phyloP scores from a whole-genome alignment of 2,888 invertebrate genomes.

The Tinea trinotella region DNA sequence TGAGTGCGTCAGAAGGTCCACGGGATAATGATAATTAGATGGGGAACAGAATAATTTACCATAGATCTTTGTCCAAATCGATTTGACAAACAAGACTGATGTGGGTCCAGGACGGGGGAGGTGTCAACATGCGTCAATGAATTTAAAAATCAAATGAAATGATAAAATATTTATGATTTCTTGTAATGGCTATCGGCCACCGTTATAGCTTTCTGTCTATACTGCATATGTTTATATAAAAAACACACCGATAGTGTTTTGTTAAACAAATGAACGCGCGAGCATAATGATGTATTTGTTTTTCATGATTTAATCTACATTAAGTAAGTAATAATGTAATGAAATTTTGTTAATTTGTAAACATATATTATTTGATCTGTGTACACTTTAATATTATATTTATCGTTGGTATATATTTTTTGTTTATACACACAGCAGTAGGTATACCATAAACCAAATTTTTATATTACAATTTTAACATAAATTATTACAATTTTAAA shows the following conservation, averaged over 20 bases:
- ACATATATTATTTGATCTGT: too few species aligned
- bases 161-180: constrained; percentile 55
- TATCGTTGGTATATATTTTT: too few species aligned
- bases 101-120: constrained; percentile 24
- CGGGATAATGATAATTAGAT: constrained; percentile 16
- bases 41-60: constrained; percentile 15
- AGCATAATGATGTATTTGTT: too few species aligned
- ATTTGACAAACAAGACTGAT: constrained; percentile 34
- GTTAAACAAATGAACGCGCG: not conserved
- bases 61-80: constrained; percentile 19
- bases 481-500: too few species aligned
- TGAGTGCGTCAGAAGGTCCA: constrained; percentile 16
- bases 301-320: too few species aligned
- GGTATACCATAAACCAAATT: too few species aligned
- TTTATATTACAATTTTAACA: too few species aligned
- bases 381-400: too few species aligned
- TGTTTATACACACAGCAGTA: too few species aligned
- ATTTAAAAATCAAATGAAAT: constrained; percentile 43
- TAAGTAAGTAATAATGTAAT: too few species aligned
- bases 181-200: constrained; percentile 30
- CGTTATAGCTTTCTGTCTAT: constrained; percentile 23
- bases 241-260: not conserved
- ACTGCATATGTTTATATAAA: not conserved
- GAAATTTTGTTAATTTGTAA: too few species aligned
- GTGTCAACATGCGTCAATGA: constrained; percentile 26